Evolutionary conservation across 2,797 vertebrate genomes (phyloP).

Genomic region (Syndactyla subalaris): DNA sequence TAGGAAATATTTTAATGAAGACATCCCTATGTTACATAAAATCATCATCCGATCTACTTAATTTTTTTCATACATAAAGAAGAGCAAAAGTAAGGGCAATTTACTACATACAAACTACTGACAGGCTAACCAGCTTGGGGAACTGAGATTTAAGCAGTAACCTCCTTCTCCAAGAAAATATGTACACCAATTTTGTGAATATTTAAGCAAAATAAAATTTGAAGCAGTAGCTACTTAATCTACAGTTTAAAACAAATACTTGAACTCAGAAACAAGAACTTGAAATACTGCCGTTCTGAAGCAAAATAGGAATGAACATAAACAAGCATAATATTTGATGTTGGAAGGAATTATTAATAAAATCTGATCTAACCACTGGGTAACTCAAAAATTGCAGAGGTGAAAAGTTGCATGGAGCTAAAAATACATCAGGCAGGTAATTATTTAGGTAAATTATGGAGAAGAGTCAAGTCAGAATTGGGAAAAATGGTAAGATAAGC

Average conservation of each 20-base stretch:
- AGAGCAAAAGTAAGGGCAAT: neutral
- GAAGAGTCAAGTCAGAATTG: neutral
- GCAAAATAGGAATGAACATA: neutral
- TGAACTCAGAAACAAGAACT: neutral
- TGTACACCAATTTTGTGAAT: neutral
- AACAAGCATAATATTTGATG: neutral
- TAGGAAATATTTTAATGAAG: slow-evolving; percentile 11
- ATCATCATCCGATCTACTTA: neutral
- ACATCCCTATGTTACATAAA: neutral
- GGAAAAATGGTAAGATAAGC: neutral
- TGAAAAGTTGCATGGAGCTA: neutral
- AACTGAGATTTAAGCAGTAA: neutral
- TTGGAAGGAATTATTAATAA: neutral
- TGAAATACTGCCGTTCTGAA: neutral
- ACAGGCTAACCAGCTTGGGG: neutral
- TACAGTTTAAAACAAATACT: neutral
- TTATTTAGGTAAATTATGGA: neutral
- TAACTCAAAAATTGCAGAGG: neutral
- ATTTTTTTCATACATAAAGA: neutral
- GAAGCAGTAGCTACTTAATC: neutral
- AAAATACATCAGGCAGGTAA: neutral
- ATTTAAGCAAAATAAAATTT: neutral
- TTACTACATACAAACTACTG: neutral
- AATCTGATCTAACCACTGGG: neutral
- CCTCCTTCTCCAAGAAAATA: neutral